A percentile compares a stretch with the other conserved stretches of the same genome.
Conservation (phyloP, 2,888 invertebrate species). For the Bellardia pandia region DNA sequence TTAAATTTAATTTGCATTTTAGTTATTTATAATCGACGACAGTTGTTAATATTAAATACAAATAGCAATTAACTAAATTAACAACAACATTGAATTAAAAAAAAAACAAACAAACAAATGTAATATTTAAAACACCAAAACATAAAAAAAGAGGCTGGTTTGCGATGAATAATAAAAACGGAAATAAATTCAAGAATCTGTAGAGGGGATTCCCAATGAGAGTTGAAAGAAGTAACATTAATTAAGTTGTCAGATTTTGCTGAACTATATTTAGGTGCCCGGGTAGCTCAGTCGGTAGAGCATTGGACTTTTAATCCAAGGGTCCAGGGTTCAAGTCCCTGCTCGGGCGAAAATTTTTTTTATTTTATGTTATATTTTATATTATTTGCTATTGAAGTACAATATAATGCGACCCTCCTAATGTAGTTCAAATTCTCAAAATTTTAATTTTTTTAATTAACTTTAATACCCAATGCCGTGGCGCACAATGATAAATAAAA, state of each 20-base stretch:
- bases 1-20: conserved; percentile 41
- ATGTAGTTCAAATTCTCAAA: too few relatives aligned
- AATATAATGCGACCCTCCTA: too few relatives aligned
- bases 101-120: not conserved
- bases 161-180: conserved; percentile 33
- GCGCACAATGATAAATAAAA: too few relatives aligned
- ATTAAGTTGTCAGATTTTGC: not conserved
- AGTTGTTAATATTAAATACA: conserved; percentile 21
- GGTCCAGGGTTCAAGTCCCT: conserved; percentile 81
- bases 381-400: too few relatives aligned
- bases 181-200: conserved; percentile 2
- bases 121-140: not conserved
- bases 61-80: conserved; percentile 28
- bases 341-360: conserved; percentile 76
- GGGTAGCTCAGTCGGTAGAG: conserved; percentile 80
- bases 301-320: conserved; percentile 81
- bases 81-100: conserved; percentile 40
- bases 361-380: not conserved
- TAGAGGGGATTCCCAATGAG: not conserved
- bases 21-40: conserved; percentile 8
- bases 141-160: conserved; percentile 28
- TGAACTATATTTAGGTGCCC: conserved; percentile 63
- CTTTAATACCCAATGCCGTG: too few relatives aligned
- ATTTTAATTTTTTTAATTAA: too few relatives aligned
- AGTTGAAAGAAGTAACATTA: not conserved